These are phyloP conservation scores for Drosophila parabipectinata DNA, from an alignment of 1,140 invertebrate genomes.

Conservation along the genomic window DNA sequence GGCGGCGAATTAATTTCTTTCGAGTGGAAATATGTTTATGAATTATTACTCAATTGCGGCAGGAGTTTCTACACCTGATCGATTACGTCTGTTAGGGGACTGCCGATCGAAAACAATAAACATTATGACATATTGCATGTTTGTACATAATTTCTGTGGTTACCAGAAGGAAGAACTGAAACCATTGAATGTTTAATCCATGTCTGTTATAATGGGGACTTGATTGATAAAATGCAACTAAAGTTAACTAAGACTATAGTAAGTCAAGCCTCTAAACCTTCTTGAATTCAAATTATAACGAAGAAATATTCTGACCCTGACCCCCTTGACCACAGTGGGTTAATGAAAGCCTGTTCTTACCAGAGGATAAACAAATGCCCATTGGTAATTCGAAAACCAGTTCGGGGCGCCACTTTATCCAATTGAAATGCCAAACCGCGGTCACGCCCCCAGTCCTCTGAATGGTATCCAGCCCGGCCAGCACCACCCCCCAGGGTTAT, in stretches of 20 bases:
- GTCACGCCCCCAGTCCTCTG: constrained; percentile 49
- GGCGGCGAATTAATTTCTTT: constrained; percentile 71
- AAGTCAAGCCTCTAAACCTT: neutral
- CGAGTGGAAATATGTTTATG: constrained; percentile 78
- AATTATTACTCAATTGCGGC: constrained; percentile 76
- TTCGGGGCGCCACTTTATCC: constrained; percentile 77
- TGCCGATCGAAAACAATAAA: constrained; percentile 53
- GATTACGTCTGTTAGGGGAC: constrained; percentile 53
- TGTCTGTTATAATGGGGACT: neutral
- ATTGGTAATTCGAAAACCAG: constrained; percentile 51
- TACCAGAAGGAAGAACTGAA: constrained; percentile 11
- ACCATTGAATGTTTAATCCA: constrained; percentile 29
- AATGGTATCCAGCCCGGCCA: constrained; percentile 9
- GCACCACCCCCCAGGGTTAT: constrained; percentile 6
- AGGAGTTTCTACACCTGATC: constrained; percentile 67
- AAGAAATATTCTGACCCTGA: neutral
- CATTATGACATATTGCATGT: constrained; percentile 82
- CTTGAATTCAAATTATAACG: neutral
- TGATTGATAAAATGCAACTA: neutral
- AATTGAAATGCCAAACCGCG: constrained; percentile 73
- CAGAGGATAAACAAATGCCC: constrained; percentile 44
- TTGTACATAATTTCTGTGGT: constrained; percentile 75
- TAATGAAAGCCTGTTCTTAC: constrained; percentile 20
- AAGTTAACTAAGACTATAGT: neutral
- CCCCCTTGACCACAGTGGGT: constrained; percentile 13